Conservation (phyloP, 2,797 vertebrate species). For the Chaetodon trifasciatus region DNA sequence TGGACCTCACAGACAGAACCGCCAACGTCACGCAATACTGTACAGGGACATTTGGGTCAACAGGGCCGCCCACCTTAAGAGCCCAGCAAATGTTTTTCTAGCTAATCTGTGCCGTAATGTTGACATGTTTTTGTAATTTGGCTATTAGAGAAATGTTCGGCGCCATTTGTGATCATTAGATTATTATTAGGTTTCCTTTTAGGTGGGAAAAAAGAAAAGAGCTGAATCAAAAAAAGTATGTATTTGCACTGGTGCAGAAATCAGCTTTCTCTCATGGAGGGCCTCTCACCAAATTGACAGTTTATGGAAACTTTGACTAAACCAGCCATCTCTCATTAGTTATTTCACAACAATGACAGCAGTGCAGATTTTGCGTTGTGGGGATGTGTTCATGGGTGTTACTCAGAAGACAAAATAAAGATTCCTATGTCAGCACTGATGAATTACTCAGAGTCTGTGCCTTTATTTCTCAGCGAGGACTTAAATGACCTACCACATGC, state of each 20-base stretch:
- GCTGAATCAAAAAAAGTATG: background rate
- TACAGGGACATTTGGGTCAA: slow-evolving; percentile 38
- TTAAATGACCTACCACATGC: background rate
- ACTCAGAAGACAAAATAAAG: slow-evolving; percentile 22
- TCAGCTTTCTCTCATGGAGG: background rate
- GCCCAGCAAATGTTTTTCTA: background rate
- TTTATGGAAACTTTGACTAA: slow-evolving; percentile 37
- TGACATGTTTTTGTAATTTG: slow-evolving; percentile 13
- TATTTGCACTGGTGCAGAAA: background rate
- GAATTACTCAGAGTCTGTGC: slow-evolving; percentile 28
- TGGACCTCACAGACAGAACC: slow-evolving; percentile 41
- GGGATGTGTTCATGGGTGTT: slow-evolving; percentile 18
- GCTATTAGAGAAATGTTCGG: slow-evolving; percentile 2
- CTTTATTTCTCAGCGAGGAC: background rate
- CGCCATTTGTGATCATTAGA: background rate
- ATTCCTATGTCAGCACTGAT: slow-evolving; percentile 22
- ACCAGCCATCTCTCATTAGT: slow-evolving; percentile 12
- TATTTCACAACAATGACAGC: slow-evolving; percentile 43
- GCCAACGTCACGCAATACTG: slow-evolving; percentile 3
- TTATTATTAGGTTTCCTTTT: background rate
- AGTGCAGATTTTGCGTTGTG: slow-evolving; percentile 39
- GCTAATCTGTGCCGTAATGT: background rate
- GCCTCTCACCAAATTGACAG: slow-evolving; percentile 1
- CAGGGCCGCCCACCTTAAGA: background rate
- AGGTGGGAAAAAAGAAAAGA: background rate